Base-by-base conservation (phyloP, 2,888 invertebrate genomes). In the Notodonta ziczac region DNA sequence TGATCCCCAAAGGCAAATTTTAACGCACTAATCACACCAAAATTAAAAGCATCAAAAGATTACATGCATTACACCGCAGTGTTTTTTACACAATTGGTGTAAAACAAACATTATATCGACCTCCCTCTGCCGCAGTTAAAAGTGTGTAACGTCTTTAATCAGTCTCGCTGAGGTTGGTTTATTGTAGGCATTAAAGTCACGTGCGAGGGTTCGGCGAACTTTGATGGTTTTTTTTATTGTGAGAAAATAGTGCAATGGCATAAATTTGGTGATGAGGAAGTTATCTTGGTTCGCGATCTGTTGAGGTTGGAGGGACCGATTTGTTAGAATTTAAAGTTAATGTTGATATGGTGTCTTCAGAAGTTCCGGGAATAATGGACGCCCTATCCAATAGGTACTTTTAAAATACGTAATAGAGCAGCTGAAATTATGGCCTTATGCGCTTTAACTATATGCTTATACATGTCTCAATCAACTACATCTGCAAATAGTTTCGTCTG, bases 121-220 rank as follows among this genome's bases (percentile, higher is more conserved):
- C 50, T 4, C 50, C 14, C 16, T 14, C 16, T 7, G 35, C 1
- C 5, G 50, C 50, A 16, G 50, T 50, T 50, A 50, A 50, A 35
- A n/a, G 6, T 13, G 32, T 51, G 32, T 53, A 35, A 35, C 53
- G 78, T 78, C 80, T 86, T 87, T 87, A 88, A 90, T 88, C 86
- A 87, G 82, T 74, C 83, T 81, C 86, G 67, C 63, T 72, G 86
- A 85, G 81, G 81, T 74, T 72, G 76, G 73, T 91, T 91, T 88
- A 90, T 83, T 84, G 80, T 87, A 84, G 85, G 85, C 85, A 89
- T 83, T 84, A 89, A 90, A 85, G 70, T 71, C 67, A 66, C 72
- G 67, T 67, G 68, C 24, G 65, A 67, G 72, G 77, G 88, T 86
- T 88, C 87, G 74, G 59, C 84, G 86, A 89, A 85, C 90, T 88